A percentile compares a stretch with the other conserved stretches of the same genome.
Evolutionary conservation across 2,113 vertebrate genomes (phyloP).

Genomic region (Pyrgilauda ruficollis): DNA sequence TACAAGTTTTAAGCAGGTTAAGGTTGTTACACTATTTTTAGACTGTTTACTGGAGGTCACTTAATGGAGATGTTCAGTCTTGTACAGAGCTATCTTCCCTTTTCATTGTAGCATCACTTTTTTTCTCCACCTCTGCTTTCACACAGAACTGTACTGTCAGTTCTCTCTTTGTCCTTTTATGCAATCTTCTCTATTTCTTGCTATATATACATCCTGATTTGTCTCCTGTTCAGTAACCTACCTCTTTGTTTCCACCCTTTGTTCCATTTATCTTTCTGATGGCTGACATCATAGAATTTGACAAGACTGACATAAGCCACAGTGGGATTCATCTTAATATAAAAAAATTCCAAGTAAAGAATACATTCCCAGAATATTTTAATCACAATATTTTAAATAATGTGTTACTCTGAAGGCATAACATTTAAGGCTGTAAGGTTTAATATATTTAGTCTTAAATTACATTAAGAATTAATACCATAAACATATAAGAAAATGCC

Average conservation of each 20-base stretch:
- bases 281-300: conserved; percentile 61
- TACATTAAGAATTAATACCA: neutral
- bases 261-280: conserved; percentile 61
- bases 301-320: conserved; percentile 55
- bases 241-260: conserved; percentile 46
- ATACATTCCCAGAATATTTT: conserved; percentile 34
- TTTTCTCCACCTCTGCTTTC: neutral
- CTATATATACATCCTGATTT: conserved; percentile 2
- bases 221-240: conserved; percentile 24
- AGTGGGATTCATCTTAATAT: conserved; percentile 30
- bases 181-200: neutral
- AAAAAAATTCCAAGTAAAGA: conserved; percentile 9
- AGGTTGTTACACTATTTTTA: neutral
- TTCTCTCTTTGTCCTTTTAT: neutral
- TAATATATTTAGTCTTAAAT: neutral
- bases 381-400: conserved; percentile 32
- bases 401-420: neutral
- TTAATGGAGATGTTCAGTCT: neutral
- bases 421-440: neutral
- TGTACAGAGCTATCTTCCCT: neutral
- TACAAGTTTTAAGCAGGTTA: neutral
- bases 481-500: neutral
- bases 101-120: neutral
- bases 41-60: neutral
- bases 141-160: neutral